Base-by-base conservation (phyloP, 2,888 invertebrate species). In the Apoda limacodes region DNA sequence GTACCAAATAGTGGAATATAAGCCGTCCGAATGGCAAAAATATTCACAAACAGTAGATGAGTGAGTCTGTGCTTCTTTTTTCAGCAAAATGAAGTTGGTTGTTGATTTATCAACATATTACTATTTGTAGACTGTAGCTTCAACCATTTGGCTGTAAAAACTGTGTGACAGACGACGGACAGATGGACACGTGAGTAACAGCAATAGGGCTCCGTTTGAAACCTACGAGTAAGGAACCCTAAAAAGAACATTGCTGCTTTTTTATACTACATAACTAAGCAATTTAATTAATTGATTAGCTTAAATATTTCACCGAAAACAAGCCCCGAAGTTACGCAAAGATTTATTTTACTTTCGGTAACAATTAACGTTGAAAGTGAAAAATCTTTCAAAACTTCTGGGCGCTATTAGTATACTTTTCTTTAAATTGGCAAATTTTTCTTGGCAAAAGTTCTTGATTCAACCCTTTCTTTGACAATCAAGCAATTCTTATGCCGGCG, bases 331-430 rank as follows among this genome's bases (percentile, higher is more conserved):
- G 64, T 61, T 62, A n/a, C n/a, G 54, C 59, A 42, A 60, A 69
- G 74, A 72, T 75, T 75, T 74, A 75, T 75, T 78, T 74, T 68
- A 71, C 72, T 78, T 63, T 71, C 54, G 48, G 55, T 68, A 64
- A 61, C 72, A 80, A 78, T 80, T 78, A 78, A 69, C 58, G 68
- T 62, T 65, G 69, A 68, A 67, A 78, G 74, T 78, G 78, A 78
- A 80, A 80, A 80, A 80, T 78, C 72, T 72, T 63, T 57, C 55
- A 43, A 62, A 72, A 72, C 57, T 74, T 65, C 45, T 45, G 46
- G 48, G 49, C 52, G 50, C 54, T 55, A 57, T 48, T 55, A 45
- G 42, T 52, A 55, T 60, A 49, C 61, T 56, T 66, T 75, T 70
- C 66, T 64, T 67, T 65, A 69, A 72, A 71, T 74, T 66, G 63